These are phyloP conservation scores for Amazona guildingii DNA, from an alignment of 2,113 vertebrate genomes.

Conservation along the genomic window DNA sequence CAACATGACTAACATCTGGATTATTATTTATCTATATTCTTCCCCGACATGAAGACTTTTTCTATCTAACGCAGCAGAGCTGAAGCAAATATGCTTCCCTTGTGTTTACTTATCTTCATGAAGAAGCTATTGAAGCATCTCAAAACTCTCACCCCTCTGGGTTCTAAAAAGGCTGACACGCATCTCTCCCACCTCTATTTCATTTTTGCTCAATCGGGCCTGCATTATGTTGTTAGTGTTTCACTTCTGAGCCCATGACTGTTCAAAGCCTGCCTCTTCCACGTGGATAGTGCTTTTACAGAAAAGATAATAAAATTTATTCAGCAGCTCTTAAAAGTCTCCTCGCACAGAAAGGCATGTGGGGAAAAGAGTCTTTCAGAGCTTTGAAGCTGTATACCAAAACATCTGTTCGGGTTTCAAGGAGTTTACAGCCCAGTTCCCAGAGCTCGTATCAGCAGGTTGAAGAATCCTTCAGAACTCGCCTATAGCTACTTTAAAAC, in stretches of 20 bases:
- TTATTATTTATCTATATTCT: not conserved
- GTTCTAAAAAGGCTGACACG: not conserved
- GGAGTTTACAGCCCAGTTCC: conserved; percentile 35
- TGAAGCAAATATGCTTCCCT: not conserved
- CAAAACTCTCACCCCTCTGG: not conserved
- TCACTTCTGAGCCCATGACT: not conserved
- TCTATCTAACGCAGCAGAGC: not conserved
- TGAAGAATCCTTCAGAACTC: conserved; percentile 34
- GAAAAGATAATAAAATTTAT: conserved; percentile 9
- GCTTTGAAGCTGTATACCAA: conserved; percentile 18
- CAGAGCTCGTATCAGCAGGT: not conserved
- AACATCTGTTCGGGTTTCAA: conserved; percentile 30
- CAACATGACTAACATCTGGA: not conserved
- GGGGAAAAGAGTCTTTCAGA: conserved; percentile 10
- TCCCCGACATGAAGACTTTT: not conserved
- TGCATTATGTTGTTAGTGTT: not conserved
- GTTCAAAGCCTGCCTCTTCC: not conserved
- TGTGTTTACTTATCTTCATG: conserved; percentile 48
- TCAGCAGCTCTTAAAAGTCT: conserved; percentile 28
- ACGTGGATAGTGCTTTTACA: not conserved
- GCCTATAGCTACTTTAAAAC: not conserved
- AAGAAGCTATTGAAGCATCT: conserved; percentile 41
- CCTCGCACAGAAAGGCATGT: not conserved
- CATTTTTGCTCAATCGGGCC: not conserved
- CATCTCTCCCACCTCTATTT: not conserved